A percentile compares a stretch with the other conserved stretches of the same genome.
Evolutionary conservation across 2,888 invertebrate genomes (phyloP).

Genomic region (Spialia ferax): DNA sequence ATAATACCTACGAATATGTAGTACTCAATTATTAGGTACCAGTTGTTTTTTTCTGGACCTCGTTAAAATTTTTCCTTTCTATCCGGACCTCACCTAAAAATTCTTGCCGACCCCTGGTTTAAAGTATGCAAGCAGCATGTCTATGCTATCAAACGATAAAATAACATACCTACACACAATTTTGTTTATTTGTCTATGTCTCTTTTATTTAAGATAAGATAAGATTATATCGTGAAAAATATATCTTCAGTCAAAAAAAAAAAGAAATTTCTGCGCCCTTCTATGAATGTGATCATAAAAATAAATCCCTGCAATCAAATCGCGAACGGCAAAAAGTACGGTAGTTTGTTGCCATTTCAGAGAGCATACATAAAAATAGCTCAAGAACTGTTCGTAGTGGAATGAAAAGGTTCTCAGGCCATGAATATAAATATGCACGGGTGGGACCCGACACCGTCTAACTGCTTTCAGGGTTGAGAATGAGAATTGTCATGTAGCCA

Average conservation of each 20-base stretch:
- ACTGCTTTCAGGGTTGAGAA: constrained; percentile 49
- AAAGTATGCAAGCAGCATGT: too few species aligned
- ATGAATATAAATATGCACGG: constrained; percentile 78
- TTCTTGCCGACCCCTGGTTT: too few species aligned
- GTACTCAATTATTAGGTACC: too few species aligned
- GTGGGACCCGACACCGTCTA: constrained; percentile 62
- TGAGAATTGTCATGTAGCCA: not conserved
- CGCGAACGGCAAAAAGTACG: constrained; percentile 79
- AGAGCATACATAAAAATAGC: constrained; percentile 74
- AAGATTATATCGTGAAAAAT: not conserved
- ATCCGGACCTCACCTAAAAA: too few species aligned
- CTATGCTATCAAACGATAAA: not conserved
- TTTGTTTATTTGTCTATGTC: constrained; percentile 1
- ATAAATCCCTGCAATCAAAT: constrained; percentile 84
- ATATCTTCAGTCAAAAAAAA: not conserved
- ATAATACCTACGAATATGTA: too few species aligned
- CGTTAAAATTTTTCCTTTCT: too few species aligned
- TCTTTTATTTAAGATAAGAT: not conserved
- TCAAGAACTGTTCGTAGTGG: constrained; percentile 71
- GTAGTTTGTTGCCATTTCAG: constrained; percentile 79
- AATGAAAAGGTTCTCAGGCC: constrained; percentile 73
- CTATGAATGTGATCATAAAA: constrained; percentile 84
- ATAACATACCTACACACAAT: not conserved
- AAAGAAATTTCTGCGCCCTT: constrained; percentile 61
- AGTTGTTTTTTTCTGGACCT: too few species aligned